phyloP scores from a whole-genome alignment of 2,797 vertebrate species.

The Pelodytes ibericus region DNA sequence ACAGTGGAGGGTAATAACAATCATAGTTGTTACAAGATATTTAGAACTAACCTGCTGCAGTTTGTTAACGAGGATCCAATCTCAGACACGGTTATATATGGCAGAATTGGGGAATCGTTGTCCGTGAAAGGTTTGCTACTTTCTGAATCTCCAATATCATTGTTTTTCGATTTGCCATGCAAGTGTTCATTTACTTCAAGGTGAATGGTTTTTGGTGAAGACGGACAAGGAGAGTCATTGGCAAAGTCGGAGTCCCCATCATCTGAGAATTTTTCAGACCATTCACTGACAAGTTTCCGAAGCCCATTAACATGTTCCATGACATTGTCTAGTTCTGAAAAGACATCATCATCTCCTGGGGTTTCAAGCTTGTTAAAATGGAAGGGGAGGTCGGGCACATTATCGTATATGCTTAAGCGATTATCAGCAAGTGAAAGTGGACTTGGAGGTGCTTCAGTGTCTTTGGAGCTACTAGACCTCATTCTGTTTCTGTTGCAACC shows the following conservation, averaged over 20 bases:
- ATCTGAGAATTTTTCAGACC: slow-evolving; percentile 80
- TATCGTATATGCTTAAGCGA: slow-evolving; percentile 85
- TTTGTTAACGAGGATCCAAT: slow-evolving; percentile 39
- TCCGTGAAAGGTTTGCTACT: slow-evolving; percentile 54
- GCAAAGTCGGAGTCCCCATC: slow-evolving; percentile 73
- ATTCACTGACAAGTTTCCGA: slow-evolving; percentile 79
- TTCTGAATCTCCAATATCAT: slow-evolving; percentile 41
- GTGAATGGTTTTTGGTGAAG: slow-evolving; percentile 73
- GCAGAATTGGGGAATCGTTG: slow-evolving; percentile 50
- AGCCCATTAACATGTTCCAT: slow-evolving; percentile 82
- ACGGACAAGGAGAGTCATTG: slow-evolving; percentile 70
- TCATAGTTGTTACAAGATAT: not conserved
- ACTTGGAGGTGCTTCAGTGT: slow-evolving; percentile 49
- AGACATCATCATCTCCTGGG: slow-evolving; percentile 71
- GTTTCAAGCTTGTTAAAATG: slow-evolving; percentile 57
- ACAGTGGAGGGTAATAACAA: no score
- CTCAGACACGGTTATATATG: slow-evolving; percentile 61
- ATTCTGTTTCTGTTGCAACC: slow-evolving; percentile 69
- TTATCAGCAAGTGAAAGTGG: slow-evolving; percentile 59
- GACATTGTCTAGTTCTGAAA: slow-evolving; percentile 81
- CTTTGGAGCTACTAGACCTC: slow-evolving; percentile 56
- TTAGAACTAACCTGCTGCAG: slow-evolving; percentile 60
- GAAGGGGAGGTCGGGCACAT: slow-evolving; percentile 69
- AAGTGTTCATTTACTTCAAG: slow-evolving; percentile 69
- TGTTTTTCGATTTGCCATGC: slow-evolving; percentile 54